phyloP scores from a whole-genome alignment of 2,888 invertebrate species.

The Lycaena phlaeas region DNA sequence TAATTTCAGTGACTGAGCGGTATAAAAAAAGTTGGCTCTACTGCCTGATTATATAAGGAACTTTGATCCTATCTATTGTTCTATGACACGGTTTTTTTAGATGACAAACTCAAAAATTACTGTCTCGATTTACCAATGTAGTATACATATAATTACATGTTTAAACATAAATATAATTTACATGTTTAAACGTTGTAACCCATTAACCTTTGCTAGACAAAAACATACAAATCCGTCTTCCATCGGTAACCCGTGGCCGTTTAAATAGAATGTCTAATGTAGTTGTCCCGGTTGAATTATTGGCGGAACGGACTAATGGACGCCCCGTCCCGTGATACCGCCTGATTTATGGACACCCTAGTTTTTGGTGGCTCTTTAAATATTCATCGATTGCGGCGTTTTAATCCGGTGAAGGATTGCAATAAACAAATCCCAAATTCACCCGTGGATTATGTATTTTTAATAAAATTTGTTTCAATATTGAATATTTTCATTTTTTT shows the following conservation, averaged over 20 bases:
- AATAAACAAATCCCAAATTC: background rate
- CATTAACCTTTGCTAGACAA: background rate
- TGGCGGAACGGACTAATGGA: slow-evolving; percentile 25
- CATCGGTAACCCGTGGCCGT: background rate
- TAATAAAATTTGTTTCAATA: no score
- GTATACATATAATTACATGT: no score
- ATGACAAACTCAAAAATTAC: no score
- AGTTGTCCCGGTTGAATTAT: slow-evolving; percentile 23
- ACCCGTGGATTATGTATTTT: background rate
- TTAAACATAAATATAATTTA: no score
- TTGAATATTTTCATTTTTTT: no score
- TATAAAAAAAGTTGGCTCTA: no score
- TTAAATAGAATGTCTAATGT: slow-evolving; percentile 22
- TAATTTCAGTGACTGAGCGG: no score
- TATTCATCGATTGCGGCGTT: slow-evolving; percentile 3
- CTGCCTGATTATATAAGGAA: no score
- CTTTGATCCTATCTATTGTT: no score
- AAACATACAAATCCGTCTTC: slow-evolving; percentile 1
- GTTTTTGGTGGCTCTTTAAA: slow-evolving; percentile 4
- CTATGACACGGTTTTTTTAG: no score
- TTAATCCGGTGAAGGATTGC: background rate
- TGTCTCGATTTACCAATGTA: no score
- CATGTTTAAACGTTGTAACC: background rate
- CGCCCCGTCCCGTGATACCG: slow-evolving; percentile 14
- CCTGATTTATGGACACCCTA: slow-evolving; percentile 17